A percentile compares a stretch with the other conserved stretches of the same genome.
Evolutionary conservation across 2,888 invertebrate genomes (phyloP).

Genomic region (Nephrotoma flavescens): DNA sequence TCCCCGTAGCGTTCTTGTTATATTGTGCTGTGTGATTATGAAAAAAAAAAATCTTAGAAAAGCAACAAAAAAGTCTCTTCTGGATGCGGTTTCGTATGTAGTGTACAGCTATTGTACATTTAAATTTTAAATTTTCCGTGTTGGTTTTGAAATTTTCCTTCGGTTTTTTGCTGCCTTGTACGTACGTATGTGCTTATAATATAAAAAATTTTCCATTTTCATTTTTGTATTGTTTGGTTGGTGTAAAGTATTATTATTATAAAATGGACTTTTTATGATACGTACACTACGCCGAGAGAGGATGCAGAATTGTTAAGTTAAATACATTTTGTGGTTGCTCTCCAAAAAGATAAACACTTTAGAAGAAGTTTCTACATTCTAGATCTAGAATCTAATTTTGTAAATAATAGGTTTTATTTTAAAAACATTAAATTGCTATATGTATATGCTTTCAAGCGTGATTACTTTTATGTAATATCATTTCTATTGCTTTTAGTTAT

Average conservation of each 20-base stretch:
- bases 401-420: neutral
- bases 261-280: neutral
- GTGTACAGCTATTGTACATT: neutral
- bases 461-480: neutral
- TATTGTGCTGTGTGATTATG: neutral
- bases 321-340: neutral
- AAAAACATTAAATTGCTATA: neutral
- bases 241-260: neutral
- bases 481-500: neutral
- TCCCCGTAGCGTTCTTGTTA: neutral
- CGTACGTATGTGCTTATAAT: neutral
- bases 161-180: neutral
- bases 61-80: neutral
- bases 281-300: neutral
- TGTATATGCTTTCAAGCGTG: neutral
- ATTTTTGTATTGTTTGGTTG: neutral
- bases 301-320: neutral
- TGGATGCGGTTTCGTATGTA: neutral
- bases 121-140: neutral
- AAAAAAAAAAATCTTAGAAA: neutral
- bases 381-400: neutral
- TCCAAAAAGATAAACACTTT: neutral
- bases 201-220: neutral
- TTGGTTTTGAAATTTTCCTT: neutral
- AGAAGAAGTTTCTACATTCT: neutral